These are phyloP conservation scores for Amitus sp. DNA, from an alignment of 2,888 invertebrate genomes.

Conservation along the genomic window DNA sequence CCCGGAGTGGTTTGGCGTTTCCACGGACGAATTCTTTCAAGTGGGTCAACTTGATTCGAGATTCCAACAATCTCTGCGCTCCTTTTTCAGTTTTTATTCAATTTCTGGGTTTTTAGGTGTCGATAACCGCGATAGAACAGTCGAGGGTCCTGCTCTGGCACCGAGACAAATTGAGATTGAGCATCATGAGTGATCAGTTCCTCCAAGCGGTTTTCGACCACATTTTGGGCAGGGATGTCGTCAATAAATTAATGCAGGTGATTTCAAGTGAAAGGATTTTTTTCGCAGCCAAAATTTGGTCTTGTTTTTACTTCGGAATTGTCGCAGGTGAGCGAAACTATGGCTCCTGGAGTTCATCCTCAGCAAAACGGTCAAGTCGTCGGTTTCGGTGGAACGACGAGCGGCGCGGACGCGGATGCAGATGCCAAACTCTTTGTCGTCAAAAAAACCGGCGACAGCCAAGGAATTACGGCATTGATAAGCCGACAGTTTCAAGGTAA, in stretches of 20 bases:
- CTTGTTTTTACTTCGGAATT: no score
- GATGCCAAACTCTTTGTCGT: constrained; percentile 81
- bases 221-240: constrained; percentile 85
- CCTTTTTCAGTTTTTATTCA: constrained; percentile 28
- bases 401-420: constrained; percentile 67
- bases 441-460: constrained; percentile 79
- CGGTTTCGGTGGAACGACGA: constrained; percentile 52
- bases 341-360: constrained; percentile 78
- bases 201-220: constrained; percentile 88
- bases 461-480: constrained; percentile 80
- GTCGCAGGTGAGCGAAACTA: constrained; percentile 83
- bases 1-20: constrained; percentile 90
- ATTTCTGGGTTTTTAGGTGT: no score
- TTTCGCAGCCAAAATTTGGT: no score
- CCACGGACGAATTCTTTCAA: constrained; percentile 87
- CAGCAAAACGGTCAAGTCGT: constrained; percentile 74
- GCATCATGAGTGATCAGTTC: constrained; percentile 84
- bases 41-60: constrained; percentile 63
- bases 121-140: constrained; percentile 88
- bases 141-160: constrained; percentile 86
- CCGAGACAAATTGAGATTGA: constrained; percentile 84
- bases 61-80: constrained; percentile 7
- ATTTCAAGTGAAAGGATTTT: constrained; percentile 4
- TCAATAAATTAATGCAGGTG: constrained; percentile 88
- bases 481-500: constrained; percentile 82